These are phyloP conservation scores for Hirtodrosophila confusa DNA, from an alignment of 2,888 invertebrate species.

Conservation along the genomic window DNA sequence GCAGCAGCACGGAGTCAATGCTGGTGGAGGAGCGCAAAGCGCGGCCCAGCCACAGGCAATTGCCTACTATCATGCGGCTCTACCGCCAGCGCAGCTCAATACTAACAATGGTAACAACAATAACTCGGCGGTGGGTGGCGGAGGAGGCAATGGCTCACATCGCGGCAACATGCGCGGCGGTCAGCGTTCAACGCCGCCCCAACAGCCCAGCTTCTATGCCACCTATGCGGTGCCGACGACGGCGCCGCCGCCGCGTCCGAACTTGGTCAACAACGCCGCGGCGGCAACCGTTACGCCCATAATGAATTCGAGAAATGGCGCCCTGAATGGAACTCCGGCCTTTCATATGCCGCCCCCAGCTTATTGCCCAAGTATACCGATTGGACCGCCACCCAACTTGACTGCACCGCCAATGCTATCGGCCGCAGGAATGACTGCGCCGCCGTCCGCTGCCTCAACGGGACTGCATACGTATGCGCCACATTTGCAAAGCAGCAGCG, in stretches of 20 bases:
- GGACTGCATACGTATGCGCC: conserved; percentile 55
- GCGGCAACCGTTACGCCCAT: conserved; percentile 50
- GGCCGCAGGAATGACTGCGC: conserved; percentile 42
- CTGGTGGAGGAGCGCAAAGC: conserved; percentile 22
- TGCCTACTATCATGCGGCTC: conserved; percentile 37
- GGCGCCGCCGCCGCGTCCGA: conserved; percentile 60
- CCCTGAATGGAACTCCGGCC: conserved; percentile 65
- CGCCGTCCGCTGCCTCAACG: conserved; percentile 32
- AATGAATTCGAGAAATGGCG: conserved; percentile 51
- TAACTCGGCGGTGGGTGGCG: conserved; percentile 9
- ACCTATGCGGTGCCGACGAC: conserved; percentile 61
- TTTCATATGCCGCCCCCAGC: conserved; percentile 60
- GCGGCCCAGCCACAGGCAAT: conserved; percentile 31
- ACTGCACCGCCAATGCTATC: conserved; percentile 54
- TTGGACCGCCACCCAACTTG: conserved; percentile 55
- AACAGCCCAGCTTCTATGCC: conserved; percentile 46
- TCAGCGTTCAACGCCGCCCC: conserved; percentile 54
- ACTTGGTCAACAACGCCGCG: conserved; percentile 55
- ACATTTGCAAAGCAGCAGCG: conserved; percentile 49
- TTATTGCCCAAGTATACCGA: conserved; percentile 63
- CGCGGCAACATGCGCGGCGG: conserved; percentile 42
- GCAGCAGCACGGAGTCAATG: conserved; percentile 40
- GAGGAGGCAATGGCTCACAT: conserved; percentile 33
- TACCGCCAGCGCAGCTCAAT: conserved; percentile 16
- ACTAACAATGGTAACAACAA: conserved; percentile 25